Evolutionary conservation across 35 echinoderm and acorn worm genomes (phyloP), one percentile per base, ranked within the genome.

Genomic region (Patiria miniata): DNA sequence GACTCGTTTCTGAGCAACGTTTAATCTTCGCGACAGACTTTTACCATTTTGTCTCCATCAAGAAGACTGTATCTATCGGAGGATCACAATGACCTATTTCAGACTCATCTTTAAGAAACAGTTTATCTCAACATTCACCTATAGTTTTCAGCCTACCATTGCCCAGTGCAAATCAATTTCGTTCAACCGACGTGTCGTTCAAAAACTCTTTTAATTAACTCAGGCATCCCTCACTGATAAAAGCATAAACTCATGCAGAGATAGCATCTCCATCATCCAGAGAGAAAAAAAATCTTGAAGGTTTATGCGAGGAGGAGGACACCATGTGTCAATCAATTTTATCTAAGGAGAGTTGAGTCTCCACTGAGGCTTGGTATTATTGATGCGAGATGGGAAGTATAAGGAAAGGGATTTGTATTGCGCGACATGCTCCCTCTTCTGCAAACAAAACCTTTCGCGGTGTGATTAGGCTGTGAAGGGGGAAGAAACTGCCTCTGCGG

Each of bases 401-500:
- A 73, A 73, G 65, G 65, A 73, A 73, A 73, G 65, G 10, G 65
- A 73, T 73, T 73, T 30, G 65, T 73, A 73, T 73, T 26, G 65
- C 65, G 2, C 23, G 29, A 36, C 65, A 73, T 73, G 65, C 65
- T 1, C 65, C 61, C 8, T 33, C 18, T 23, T 60, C 2, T 34
- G 26, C 65, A 73, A 73, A 73, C 65, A 73, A 30, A 73, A 34
- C 26, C 29, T 34, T 73, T 22, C 65, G 10, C 42, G 42, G 42
- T 73, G 21, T 73, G 65, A 73, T 73, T 73, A 73, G 65, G 65
- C 29, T 34, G 14, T 12, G 65, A 7, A 12, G 19, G 34, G 26
- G 65, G 29, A 30, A 23, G 26, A 47, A 47, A 47, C 42, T 12
- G 42, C 42, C 34, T 22, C 26, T 26, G 65, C 10, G 65, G 26